Conservation (phyloP, 2,113 vertebrate genomes). For the Oreochromis spilurus region DNA sequence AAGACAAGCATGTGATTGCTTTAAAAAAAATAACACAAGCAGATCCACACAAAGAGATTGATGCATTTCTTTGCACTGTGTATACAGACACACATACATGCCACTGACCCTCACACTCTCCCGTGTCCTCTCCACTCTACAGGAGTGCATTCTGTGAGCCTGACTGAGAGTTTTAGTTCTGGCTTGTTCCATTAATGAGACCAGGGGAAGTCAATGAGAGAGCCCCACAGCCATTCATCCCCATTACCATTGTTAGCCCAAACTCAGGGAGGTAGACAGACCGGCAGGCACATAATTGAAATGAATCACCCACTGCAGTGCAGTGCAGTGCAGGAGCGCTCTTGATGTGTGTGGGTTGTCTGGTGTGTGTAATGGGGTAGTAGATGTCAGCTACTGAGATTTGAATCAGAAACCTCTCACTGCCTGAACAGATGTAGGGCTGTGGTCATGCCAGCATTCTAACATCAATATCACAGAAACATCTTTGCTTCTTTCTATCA, state of each 20-base stretch:
- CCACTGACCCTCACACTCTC: not conserved
- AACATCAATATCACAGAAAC: not conserved
- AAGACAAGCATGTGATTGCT: not conserved
- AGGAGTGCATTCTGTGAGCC: not conserved
- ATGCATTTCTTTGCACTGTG: not conserved
- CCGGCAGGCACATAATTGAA: slow-evolving; percentile 35
- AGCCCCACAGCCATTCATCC: slow-evolving; percentile 41
- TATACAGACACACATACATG: not conserved
- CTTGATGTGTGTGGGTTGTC: not conserved
- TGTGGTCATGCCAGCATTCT: not conserved
- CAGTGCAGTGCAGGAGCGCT: not conserved
- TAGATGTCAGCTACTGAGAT: not conserved
- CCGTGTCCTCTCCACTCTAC: not conserved
- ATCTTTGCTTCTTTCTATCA: not conserved
- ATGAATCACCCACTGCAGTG: slow-evolving; percentile 38
- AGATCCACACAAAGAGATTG: not conserved
- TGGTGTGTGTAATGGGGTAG: not conserved
- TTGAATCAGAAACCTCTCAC: not conserved
- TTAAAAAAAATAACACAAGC: not conserved
- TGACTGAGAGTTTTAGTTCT: slow-evolving; percentile 9
- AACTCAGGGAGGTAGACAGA: slow-evolving; percentile 17
- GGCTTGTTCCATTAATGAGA: slow-evolving; percentile 53
- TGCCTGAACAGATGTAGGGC: not conserved
- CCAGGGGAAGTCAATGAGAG: slow-evolving; percentile 50
- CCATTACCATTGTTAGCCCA: slow-evolving; percentile 45